phyloP scores from a whole-genome alignment of 2,113 vertebrate genomes.

The Otocyon megalotis region DNA sequence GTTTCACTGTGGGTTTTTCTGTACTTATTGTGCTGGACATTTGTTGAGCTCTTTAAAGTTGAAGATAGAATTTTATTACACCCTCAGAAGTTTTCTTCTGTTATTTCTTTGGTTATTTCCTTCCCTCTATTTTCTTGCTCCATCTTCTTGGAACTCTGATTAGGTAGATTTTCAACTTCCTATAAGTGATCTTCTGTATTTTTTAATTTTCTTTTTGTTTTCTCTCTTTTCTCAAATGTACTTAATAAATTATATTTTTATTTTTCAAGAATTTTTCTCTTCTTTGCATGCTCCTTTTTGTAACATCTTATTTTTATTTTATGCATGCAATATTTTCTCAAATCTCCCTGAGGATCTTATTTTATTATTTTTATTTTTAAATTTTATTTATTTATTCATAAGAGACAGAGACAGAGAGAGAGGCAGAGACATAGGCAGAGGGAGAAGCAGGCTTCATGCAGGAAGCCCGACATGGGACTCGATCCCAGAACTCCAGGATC shows the following conservation, averaged over 20 bases:
- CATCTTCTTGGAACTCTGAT: slow-evolving; percentile 32
- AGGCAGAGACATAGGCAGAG: too few relatives aligned
- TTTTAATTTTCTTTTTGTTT: slow-evolving; percentile 38
- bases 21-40: slow-evolving; percentile 14
- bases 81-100: neutral
- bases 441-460: too few relatives aligned
- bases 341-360: neutral
- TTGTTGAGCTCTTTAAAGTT: neutral
- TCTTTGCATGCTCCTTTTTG: neutral
- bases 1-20: neutral
- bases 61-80: slow-evolving; percentile 44
- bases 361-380: too few relatives aligned
- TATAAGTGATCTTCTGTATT: neutral
- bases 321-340: slow-evolving; percentile 8
- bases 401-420: too few relatives aligned
- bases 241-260: slow-evolving; percentile 39
- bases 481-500: too few relatives aligned
- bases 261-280: neutral
- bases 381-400: too few relatives aligned
- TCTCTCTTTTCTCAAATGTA: neutral
- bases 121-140: slow-evolving; percentile 6
- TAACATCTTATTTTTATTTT: slow-evolving; percentile 27
- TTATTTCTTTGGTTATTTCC: slow-evolving; percentile 49
- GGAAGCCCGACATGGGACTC: too few relatives aligned
- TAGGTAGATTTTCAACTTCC: neutral